Conservation (phyloP, 2,113 vertebrate species). For the Hemicordylus capensis region DNA sequence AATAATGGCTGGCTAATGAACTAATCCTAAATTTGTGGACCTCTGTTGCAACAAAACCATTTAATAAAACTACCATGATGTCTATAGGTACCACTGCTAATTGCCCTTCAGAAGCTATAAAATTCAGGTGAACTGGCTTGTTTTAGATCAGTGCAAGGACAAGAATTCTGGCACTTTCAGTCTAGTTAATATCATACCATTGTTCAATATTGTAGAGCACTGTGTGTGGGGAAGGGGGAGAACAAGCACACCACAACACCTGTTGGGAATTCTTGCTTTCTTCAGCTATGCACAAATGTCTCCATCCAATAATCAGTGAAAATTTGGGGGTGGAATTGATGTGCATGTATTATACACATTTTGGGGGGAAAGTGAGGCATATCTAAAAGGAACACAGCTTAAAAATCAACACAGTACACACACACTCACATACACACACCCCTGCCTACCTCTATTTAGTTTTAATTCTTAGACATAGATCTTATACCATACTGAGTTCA, state of each 20-base stretch:
- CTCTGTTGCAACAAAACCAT: neutral
- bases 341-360: neutral
- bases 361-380: neutral
- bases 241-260: no score
- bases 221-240: no score
- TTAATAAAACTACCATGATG: neutral
- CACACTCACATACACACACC: neutral
- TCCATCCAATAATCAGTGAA: neutral
- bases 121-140: neutral
- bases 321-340: no score
- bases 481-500: neutral
- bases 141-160: neutral
- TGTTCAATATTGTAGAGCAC: neutral
- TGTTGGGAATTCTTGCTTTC: no score
- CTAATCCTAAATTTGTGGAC: no score
- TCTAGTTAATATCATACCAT: neutral
- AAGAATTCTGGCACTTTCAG: neutral
- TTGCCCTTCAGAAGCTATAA: neutral
- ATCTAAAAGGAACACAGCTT: neutral
- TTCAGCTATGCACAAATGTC: no score
- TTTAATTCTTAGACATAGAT: neutral
- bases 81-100: neutral
- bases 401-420: neutral
- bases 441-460: neutral
- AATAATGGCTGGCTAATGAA: no score